Percentiles rank a stretch among this genome's conserved stretches.
Evolutionary conservation across 2,888 invertebrate species (phyloP).

Genomic region (Sturmia bella): DNA sequence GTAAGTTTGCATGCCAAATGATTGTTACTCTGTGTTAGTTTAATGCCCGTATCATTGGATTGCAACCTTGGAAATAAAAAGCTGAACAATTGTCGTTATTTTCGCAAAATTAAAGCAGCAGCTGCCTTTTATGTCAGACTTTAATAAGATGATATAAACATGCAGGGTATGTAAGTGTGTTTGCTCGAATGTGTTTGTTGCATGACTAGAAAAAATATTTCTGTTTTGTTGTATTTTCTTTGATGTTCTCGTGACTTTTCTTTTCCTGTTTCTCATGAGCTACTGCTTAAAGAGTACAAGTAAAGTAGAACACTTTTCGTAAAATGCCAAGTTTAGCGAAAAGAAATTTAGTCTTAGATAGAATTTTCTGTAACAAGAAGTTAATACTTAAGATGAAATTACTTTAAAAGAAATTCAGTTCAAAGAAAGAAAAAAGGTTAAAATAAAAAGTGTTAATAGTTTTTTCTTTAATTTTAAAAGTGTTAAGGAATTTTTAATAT

Average conservation of each 20-base stretch:
- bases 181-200: not conserved
- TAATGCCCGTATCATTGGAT: slow-evolving; percentile 18
- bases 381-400: not conserved
- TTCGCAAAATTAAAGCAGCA: not conserved
- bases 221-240: not conserved
- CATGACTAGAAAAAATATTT: not conserved
- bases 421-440: too few species aligned
- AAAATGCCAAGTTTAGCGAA: slow-evolving; percentile 4
- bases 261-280: not conserved
- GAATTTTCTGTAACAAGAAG: too few species aligned
- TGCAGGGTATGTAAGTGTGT: too few species aligned
- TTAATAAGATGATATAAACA: too few species aligned
- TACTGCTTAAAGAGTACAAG: not conserved
- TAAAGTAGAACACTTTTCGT: not conserved
- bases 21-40: not conserved
- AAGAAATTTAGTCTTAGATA: not conserved
- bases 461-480: too few species aligned
- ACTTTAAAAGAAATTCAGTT: not conserved
- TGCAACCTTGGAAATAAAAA: slow-evolving; percentile 4
- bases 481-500: too few species aligned
- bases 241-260: not conserved
- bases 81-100: not conserved
- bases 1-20: not conserved
- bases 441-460: too few species aligned
- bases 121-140: not conserved